Evolutionary conservation across 2,797 vertebrate genomes (phyloP).

Genomic region (Brotula barbata): DNA sequence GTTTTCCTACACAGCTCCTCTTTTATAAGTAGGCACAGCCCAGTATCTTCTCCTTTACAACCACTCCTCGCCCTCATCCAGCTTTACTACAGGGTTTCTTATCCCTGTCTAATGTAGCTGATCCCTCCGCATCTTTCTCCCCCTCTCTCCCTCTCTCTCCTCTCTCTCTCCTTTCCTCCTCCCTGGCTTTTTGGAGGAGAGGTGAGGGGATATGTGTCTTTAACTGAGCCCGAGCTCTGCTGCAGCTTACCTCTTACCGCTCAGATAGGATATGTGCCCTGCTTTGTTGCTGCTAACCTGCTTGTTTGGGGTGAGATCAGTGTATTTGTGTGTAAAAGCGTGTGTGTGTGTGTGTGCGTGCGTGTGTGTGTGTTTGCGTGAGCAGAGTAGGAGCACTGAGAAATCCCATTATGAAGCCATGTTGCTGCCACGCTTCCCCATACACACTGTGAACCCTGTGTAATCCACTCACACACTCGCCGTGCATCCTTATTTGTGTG

Average conservation of each 20-base stretch:
- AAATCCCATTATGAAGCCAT: conserved; percentile 80
- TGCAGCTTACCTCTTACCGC: conserved; percentile 69
- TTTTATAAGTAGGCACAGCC: conserved; percentile 27
- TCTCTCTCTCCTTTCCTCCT: conserved; percentile 22
- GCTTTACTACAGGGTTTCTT: conserved; percentile 61
- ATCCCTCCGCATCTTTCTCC: conserved; percentile 45
- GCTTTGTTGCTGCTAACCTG: conserved; percentile 75
- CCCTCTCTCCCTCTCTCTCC: conserved; percentile 15
- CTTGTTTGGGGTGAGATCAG: conserved; percentile 71
- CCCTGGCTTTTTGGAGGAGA: conserved; percentile 54
- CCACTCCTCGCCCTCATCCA: conserved; percentile 56
- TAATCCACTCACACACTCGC: conserved; percentile 79
- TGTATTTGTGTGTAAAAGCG: conserved; percentile 49
- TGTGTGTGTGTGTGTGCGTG: conserved; percentile 30
- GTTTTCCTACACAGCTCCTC: conserved; percentile 14
- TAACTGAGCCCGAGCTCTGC: conserved; percentile 68
- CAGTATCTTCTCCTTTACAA: conserved; percentile 38
- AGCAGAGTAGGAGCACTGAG: conserved; percentile 62
- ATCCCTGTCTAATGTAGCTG: conserved; percentile 66
- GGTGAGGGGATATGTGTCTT: conserved; percentile 70
- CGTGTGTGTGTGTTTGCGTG: conserved; percentile 14
- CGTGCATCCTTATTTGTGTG: conserved; percentile 66
- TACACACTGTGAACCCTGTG: conserved; percentile 75
- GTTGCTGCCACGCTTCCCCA: conserved; percentile 72
- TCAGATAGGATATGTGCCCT: conserved; percentile 69